phyloP scores from a whole-genome alignment of 2,888 invertebrate species.

The Nomada ferruginata region DNA sequence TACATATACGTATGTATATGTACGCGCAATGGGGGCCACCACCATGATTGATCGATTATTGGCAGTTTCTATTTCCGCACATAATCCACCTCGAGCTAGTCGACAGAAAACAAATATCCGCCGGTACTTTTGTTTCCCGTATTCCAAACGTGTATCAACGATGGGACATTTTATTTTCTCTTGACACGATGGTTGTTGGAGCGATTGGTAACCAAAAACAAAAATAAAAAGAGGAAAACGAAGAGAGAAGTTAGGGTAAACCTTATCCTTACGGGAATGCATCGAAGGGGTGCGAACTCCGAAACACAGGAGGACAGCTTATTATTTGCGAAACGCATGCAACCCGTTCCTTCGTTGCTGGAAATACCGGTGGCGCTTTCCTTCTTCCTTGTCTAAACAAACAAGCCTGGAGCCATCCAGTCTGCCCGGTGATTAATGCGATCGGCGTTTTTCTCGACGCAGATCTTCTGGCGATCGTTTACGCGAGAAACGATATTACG shows the following conservation, averaged over 20 bases:
- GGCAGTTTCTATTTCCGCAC: slow-evolving; percentile 63
- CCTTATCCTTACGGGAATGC: slow-evolving; percentile 6
- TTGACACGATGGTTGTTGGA: background rate
- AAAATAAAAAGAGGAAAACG: background rate
- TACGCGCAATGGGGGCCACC: slow-evolving; percentile 27
- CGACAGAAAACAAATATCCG: slow-evolving; percentile 50
- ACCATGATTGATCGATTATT: slow-evolving; percentile 60
- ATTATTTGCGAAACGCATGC: slow-evolving; percentile 36
- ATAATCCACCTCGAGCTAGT: slow-evolving; percentile 35
- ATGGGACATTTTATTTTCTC: background rate
- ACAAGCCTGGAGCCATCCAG: slow-evolving; percentile 7
- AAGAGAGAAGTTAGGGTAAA: background rate
- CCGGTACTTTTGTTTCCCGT: slow-evolving; percentile 12
- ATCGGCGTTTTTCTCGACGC: background rate
- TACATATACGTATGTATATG: background rate
- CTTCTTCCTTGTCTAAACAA: slow-evolving; percentile 26
- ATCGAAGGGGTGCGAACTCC: slow-evolving; percentile 7
- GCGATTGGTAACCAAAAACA: background rate
- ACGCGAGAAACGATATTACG: slow-evolving; percentile 6
- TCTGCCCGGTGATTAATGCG: slow-evolving; percentile 33
- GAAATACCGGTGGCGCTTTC: slow-evolving; percentile 28
- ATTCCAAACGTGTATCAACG: background rate
- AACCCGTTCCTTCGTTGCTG: slow-evolving; percentile 3
- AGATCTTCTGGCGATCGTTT: background rate
- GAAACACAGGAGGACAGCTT: background rate